Percentiles rank a stretch among this genome's conserved stretches.
These are phyloP conservation scores for Equus quagga DNA, from an alignment of 2,113 vertebrate genomes.

Conservation along the genomic window DNA sequence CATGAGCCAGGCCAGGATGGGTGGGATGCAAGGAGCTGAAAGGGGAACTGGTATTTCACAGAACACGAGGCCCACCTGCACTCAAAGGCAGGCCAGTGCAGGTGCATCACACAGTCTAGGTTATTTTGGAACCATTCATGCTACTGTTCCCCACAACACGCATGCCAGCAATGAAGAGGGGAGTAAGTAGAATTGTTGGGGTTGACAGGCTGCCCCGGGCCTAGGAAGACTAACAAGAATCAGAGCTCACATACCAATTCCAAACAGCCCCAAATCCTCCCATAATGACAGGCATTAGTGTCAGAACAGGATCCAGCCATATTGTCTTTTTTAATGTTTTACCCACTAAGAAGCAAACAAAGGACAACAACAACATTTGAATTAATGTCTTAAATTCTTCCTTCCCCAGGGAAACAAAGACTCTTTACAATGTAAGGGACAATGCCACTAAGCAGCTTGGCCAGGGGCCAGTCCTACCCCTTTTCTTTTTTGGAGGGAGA, in stretches of 20 bases:
- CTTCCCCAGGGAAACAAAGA: conserved; percentile 45
- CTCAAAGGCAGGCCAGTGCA: neutral
- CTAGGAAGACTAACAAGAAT: conserved; percentile 9
- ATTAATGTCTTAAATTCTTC: conserved; percentile 60
- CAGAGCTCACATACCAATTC: neutral
- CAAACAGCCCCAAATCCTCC: neutral
- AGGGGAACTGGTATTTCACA: neutral
- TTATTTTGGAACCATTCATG: neutral
- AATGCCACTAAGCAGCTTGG: conserved; percentile 51
- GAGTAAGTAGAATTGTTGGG: neutral
- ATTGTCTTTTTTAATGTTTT: conserved; percentile 43
- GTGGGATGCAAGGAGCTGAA: neutral
- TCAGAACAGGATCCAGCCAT: conserved; percentile 14
- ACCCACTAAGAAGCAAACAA: conserved; percentile 16
- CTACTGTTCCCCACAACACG: no score
- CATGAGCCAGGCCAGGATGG: neutral
- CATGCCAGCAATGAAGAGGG: neutral
- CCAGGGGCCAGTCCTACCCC: neutral
- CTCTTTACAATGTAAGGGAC: conserved; percentile 1
- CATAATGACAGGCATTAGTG: neutral
- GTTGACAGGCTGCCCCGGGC: neutral
- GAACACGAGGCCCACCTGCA: neutral
- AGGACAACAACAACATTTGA: neutral
- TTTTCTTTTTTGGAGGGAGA: neutral
- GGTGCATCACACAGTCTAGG: neutral